Percentiles rank a stretch among this genome's conserved stretches.
Conservation (phyloP, 2,113 vertebrate species). For the Uria aalge region DNA sequence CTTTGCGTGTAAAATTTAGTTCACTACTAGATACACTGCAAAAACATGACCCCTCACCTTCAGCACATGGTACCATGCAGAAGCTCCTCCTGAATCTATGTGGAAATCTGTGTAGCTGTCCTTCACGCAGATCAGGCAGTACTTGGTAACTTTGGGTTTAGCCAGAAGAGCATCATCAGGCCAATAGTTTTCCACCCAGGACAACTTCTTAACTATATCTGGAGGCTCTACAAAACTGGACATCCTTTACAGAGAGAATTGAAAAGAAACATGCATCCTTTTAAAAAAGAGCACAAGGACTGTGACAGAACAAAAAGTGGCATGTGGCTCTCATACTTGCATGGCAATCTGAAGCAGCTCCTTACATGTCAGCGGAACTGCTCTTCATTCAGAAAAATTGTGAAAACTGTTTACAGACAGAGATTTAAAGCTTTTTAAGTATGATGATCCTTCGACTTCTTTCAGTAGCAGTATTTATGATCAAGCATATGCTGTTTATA, state of each 20-base stretch:
- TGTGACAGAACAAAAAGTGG: accelerated
- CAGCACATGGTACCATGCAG: slow-evolving; percentile 94
- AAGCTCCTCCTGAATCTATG: slow-evolving; percentile 93
- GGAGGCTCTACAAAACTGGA: slow-evolving; percentile 93
- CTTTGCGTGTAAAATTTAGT: neutral
- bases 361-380: neutral
- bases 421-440: neutral
- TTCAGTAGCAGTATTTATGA: neutral
- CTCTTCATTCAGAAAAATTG: neutral
- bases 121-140: slow-evolving; percentile 97
- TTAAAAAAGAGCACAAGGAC: neutral
- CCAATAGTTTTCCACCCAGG: slow-evolving; percentile 98
- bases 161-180: slow-evolving; percentile 91
- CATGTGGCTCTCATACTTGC: neutral
- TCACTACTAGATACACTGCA: accelerated
- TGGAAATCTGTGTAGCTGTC: slow-evolving; percentile 99
- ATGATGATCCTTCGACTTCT: neutral
- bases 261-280: neutral
- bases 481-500: neutral
- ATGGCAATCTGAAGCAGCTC: neutral
- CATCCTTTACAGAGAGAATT: slow-evolving; percentile 81
- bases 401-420: neutral
- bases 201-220: slow-evolving; percentile 91
- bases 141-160: slow-evolving; percentile 97
- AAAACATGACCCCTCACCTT: slow-evolving; percentile 77